These are phyloP conservation scores for Antitype chi DNA, from an alignment of 2,888 invertebrate species.

Conservation along the genomic window DNA sequence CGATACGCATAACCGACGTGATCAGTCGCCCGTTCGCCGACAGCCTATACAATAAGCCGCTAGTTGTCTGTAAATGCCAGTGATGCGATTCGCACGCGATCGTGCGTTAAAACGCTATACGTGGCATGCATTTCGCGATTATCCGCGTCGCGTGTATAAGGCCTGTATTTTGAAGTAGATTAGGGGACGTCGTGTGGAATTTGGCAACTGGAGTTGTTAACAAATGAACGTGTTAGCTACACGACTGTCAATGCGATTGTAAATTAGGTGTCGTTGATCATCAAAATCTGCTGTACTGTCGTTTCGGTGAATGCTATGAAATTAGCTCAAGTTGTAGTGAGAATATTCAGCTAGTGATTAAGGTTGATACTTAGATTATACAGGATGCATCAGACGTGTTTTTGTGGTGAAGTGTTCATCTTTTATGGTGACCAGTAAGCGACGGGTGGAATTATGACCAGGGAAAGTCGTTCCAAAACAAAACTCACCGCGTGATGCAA, in stretches of 20 bases:
- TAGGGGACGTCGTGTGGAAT: slow-evolving; percentile 33
- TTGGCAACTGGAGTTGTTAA: slow-evolving; percentile 33
- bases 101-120: slow-evolving; percentile 66
- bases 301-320: neutral
- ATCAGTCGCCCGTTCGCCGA: slow-evolving; percentile 55
- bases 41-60: slow-evolving; percentile 62
- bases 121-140: slow-evolving; percentile 64
- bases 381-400: neutral
- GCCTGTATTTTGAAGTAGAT: slow-evolving; percentile 39
- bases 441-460: too few relatives aligned
- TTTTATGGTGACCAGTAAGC: neutral
- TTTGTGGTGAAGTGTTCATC: neutral
- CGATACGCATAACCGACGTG: slow-evolving; percentile 55
- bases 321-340: neutral
- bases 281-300: neutral
- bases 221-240: slow-evolving; percentile 10
- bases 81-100: slow-evolving; percentile 59
- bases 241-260: slow-evolving; percentile 16
- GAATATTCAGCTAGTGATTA: neutral
- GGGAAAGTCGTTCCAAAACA: too few relatives aligned
- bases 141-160: slow-evolving; percentile 51
- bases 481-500: too few relatives aligned
- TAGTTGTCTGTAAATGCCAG: slow-evolving; percentile 60
- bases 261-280: slow-evolving; percentile 3
- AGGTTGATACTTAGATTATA: neutral